Evolutionary conservation across 1,140 invertebrate species (phyloP), one percentile per base, ranked within the genome.

Genomic region (Acromyrmex charruanus): DNA sequence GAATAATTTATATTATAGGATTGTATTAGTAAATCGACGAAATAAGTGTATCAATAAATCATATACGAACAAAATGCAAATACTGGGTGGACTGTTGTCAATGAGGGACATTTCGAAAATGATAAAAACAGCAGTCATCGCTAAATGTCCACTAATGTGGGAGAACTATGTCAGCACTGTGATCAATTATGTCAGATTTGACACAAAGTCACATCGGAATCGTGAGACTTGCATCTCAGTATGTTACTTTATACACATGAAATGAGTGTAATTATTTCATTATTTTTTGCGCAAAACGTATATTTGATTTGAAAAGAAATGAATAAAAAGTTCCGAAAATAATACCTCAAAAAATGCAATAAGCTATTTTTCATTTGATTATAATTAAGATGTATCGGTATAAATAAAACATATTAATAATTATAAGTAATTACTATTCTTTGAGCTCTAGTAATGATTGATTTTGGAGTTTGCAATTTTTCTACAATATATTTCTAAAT

Each of bases 141-240:
- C 49, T 68, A 35, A 58, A 53, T 55, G 31, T 80, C 6, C 39
- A 51, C 59, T 90, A 91, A 92, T 92, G 85, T 90, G 88, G 89
- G 89, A 90, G 87, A 91, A 88, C 85, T 87, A 86, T 87, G 90
- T 61, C 68, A 65, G 84, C 55, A 72, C 28, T 61, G 63, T 59
- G 59, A 77, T 14, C 72, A 55, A 74, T 59, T 65, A 85, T 85
- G 74, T 89, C 80, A 84, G 88, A 90, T 92, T 87, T 55, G 81
- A 89, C 68, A 69, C 71, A 84, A 90, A 90, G 53, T 87, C 88
- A 77, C 53, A 89, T 80, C 68, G 77, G 14, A 81, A 72, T 74
- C 86, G 77, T 90, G 77, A 86, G 79, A 86, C 79, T 87, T 77
- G 87, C 69, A 68, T 74, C 21, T 65, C 16, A 77, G 25, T 53